These are phyloP conservation scores for Episyrphus balteatus DNA, from an alignment of 1,140 invertebrate species.

Conservation along the genomic window DNA sequence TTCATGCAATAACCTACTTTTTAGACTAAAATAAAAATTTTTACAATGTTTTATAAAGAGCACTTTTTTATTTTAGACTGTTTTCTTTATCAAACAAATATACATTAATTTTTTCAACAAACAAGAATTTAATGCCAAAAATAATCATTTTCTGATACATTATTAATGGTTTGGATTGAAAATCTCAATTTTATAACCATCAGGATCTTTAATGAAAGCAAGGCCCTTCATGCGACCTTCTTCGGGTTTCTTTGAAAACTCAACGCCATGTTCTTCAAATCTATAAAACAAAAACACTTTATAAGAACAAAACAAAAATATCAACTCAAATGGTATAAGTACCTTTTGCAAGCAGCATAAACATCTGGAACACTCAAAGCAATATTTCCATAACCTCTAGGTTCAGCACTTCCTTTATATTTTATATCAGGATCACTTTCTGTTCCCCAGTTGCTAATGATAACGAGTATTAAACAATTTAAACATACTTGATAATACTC, in stretches of 20 bases:
- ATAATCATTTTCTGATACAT: too few species aligned
- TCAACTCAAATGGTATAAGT: neutral
- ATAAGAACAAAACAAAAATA: too few species aligned
- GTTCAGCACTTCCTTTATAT: slow-evolving; percentile 89
- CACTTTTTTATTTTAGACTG: too few species aligned
- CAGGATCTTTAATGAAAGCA: slow-evolving; percentile 90
- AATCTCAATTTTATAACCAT: slow-evolving; percentile 96
- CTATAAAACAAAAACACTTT: slow-evolving; percentile 5
- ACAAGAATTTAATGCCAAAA: too few species aligned
- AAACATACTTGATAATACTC: too few species aligned
- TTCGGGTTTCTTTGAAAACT: slow-evolving; percentile 81
- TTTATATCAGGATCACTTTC: slow-evolving; percentile 66
- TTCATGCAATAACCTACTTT: too few species aligned
- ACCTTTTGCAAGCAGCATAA: slow-evolving; percentile 63
- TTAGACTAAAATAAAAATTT: too few species aligned
- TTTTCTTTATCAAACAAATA: too few species aligned
- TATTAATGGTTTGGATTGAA: slow-evolving; percentile 47
- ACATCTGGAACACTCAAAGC: slow-evolving; percentile 84
- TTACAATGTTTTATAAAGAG: too few species aligned
- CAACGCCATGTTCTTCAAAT: slow-evolving; percentile 76
- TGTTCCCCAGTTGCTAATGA: slow-evolving; percentile 83
- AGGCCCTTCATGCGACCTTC: slow-evolving; percentile 90
- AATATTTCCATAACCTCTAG: slow-evolving; percentile 85
- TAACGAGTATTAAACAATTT: too few species aligned
- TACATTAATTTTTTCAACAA: too few species aligned